Percentiles rank a stretch among this genome's conserved stretches.
Conservation (phyloP, 2,888 invertebrate species). For the Halictus ligatus region DNA sequence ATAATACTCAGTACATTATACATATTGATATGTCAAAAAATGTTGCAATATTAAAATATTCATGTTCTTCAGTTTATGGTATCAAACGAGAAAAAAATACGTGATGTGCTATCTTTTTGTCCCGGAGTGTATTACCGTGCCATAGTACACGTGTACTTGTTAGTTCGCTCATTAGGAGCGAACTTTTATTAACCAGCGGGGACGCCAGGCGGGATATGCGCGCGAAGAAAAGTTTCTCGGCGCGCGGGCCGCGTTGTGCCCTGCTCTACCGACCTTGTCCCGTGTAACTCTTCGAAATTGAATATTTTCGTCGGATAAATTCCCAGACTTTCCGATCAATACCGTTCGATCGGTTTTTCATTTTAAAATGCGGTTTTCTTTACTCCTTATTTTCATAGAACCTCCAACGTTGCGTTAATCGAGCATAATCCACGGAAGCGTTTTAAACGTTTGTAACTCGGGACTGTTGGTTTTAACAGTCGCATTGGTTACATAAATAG, state of each 20-base stretch:
- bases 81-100: too few species aligned
- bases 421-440: not conserved
- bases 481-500: constrained; percentile 21
- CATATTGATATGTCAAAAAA: too few species aligned
- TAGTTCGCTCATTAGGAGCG: constrained; percentile 32
- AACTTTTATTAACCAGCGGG: constrained; percentile 52
- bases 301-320: constrained; percentile 33
- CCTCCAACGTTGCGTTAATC: not conserved
- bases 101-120: too few species aligned
- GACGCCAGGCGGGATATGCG: constrained; percentile 30
- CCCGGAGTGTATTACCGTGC: constrained; percentile 25
- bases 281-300: constrained; percentile 29
- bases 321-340: constrained; percentile 20
- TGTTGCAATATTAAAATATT: too few species aligned
- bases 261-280: constrained; percentile 60
- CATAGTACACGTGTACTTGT: constrained; percentile 8
- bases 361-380: too few species aligned
- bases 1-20: too few species aligned
- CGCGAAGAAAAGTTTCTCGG: constrained; percentile 53
- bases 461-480: constrained; percentile 12
- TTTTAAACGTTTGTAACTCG: not conserved
- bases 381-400: too few species aligned
- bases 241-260: constrained; percentile 39
- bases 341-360: not conserved
- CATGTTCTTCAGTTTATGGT: too few species aligned